These are phyloP conservation scores for Rutpela maculata DNA, from an alignment of 2,888 invertebrate species.

Conservation along the genomic window DNA sequence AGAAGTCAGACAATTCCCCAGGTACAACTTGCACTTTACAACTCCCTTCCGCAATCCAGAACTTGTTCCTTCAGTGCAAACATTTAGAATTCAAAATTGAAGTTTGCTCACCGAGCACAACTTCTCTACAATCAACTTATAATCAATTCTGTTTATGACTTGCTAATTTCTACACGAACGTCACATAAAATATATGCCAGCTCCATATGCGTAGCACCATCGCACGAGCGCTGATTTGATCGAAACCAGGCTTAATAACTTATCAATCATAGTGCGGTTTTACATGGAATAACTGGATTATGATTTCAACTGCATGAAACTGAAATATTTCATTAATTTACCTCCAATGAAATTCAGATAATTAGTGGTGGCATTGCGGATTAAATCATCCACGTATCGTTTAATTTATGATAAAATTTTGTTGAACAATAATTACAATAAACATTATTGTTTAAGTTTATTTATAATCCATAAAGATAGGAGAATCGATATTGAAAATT, in stretches of 20 bases:
- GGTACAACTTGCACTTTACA: background rate
- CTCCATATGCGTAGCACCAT: background rate
- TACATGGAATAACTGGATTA: background rate
- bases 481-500: too few species aligned
- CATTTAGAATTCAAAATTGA: constrained; percentile 7
- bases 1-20: background rate
- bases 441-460: too few species aligned
- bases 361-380: background rate
- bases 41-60: background rate
- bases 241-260: background rate
- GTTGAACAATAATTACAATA: too few species aligned
- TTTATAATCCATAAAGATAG: too few species aligned
- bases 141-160: constrained; percentile 16
- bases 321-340: background rate
- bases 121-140: constrained; percentile 16
- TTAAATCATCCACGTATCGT: background rate
- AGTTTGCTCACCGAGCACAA: background rate
- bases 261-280: background rate
- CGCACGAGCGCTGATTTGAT: background rate
- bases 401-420: too few species aligned
- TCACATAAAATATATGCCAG: constrained; percentile 8
- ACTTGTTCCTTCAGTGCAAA: background rate
- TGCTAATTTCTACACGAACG: constrained; percentile 11
- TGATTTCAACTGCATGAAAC: background rate
- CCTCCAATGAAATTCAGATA: background rate